Evolutionary conservation across 2,113 vertebrate species (phyloP).

Genomic region (Rhadina sibilatrix): DNA sequence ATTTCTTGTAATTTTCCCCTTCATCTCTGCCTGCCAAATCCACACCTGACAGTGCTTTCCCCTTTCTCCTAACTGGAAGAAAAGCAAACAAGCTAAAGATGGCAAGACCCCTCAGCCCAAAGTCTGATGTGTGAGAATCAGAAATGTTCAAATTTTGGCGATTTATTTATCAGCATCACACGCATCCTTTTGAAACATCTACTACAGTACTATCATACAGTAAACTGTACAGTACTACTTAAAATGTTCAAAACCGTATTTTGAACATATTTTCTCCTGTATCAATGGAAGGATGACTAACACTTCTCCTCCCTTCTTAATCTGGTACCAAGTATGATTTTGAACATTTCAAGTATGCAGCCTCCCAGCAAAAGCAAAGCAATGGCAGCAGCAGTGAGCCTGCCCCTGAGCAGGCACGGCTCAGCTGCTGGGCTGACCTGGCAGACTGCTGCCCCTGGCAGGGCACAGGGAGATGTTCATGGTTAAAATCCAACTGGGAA

Average conservation of each 20-base stretch:
- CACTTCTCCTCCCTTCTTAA: background rate
- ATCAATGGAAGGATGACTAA: background rate
- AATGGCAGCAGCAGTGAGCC: background rate
- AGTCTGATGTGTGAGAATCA: background rate
- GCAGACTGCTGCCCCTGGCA: background rate
- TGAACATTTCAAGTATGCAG: background rate
- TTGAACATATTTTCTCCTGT: background rate
- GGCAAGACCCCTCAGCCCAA: background rate
- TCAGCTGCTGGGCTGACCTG: background rate
- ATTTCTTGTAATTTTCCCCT: background rate
- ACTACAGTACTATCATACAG: too few relatives aligned
- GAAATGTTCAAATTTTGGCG: background rate
- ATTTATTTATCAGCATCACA: background rate
- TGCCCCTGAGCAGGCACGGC: background rate
- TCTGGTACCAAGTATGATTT: background rate
- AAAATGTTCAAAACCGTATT: background rate
- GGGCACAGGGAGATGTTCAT: accelerated
- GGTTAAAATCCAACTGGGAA: background rate
- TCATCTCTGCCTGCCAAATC: background rate
- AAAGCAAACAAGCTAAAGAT: background rate
- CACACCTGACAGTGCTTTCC: background rate
- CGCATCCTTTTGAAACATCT: background rate
- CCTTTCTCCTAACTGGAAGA: background rate
- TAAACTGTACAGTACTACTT: background rate
- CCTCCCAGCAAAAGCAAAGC: background rate